These are phyloP conservation scores for Umimayanthus kanabou DNA, from an alignment of 92 coral and sea anemone species.

Conservation along the genomic window DNA sequence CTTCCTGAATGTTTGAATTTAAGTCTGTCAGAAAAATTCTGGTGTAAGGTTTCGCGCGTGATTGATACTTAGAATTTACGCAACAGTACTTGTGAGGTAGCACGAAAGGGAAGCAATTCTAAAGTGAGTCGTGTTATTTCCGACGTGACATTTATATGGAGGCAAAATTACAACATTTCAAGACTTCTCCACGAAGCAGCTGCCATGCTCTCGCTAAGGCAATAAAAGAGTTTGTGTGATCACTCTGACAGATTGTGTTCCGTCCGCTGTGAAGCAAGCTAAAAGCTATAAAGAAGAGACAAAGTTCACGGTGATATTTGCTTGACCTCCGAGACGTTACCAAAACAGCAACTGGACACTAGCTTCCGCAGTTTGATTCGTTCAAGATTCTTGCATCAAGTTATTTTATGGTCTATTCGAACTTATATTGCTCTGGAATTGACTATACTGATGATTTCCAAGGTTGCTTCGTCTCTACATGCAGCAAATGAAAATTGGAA, in stretches of 20 bases:
- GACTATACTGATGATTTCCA: neutral
- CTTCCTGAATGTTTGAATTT: conserved; percentile 6
- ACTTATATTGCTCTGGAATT: neutral
- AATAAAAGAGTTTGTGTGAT: neutral
- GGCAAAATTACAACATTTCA: neutral
- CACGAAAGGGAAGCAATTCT: neutral
- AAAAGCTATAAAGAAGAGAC: too few species aligned
- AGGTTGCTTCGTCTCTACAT: neutral
- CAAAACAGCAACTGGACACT: neutral
- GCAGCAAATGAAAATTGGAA: neutral
- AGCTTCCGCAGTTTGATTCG: neutral
- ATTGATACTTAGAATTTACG: neutral
- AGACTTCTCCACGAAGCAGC: neutral
- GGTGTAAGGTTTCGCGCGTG: conserved; percentile 25
- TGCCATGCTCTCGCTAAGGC: neutral
- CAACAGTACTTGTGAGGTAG: neutral
- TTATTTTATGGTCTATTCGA: too few species aligned
- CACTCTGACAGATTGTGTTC: neutral
- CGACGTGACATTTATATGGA: neutral
- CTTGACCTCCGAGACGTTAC: neutral
- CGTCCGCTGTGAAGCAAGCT: too few species aligned
- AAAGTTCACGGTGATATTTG: neutral
- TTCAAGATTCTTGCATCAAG: too few species aligned
- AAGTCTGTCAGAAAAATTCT: neutral
- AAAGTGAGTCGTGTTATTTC: neutral